These are phyloP conservation scores for Ailurus styani DNA, from an alignment of 2,113 vertebrate genomes.

Conservation along the genomic window DNA sequence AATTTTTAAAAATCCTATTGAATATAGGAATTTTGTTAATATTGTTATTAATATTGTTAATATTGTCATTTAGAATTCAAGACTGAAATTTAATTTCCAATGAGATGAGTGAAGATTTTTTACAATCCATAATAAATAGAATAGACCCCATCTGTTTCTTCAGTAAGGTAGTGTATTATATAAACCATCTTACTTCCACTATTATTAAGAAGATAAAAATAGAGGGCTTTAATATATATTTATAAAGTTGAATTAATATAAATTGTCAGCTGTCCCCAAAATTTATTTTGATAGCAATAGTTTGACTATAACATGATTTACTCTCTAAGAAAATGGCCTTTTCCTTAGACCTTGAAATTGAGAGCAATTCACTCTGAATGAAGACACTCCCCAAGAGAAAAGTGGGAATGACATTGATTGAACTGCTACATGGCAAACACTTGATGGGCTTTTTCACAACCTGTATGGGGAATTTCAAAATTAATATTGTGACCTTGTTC, in stretches of 20 bases:
- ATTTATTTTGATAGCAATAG: neutral
- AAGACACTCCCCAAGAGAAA: neutral
- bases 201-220: slow-evolving; percentile 2
- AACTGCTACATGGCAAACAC: neutral
- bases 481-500: neutral
- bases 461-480: neutral
- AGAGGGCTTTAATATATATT: neutral
- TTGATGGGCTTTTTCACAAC: neutral
- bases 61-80: neutral
- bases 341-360: slow-evolving; percentile 6
- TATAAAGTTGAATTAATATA: neutral
- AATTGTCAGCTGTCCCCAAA: neutral
- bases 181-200: neutral
- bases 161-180: neutral
- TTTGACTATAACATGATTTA: neutral
- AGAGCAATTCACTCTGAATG: neutral
- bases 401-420: neutral
- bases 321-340: neutral
- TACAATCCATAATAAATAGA: neutral
- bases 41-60: neutral
- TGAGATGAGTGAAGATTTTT: neutral
- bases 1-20: neutral
- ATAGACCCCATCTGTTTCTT: neutral
- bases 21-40: neutral
- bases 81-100: neutral